Percentiles rank a stretch among this genome's conserved stretches.
These are phyloP conservation scores for Drosophila sproati DNA, from an alignment of 1,140 invertebrate genomes.

Conservation along the genomic window DNA sequence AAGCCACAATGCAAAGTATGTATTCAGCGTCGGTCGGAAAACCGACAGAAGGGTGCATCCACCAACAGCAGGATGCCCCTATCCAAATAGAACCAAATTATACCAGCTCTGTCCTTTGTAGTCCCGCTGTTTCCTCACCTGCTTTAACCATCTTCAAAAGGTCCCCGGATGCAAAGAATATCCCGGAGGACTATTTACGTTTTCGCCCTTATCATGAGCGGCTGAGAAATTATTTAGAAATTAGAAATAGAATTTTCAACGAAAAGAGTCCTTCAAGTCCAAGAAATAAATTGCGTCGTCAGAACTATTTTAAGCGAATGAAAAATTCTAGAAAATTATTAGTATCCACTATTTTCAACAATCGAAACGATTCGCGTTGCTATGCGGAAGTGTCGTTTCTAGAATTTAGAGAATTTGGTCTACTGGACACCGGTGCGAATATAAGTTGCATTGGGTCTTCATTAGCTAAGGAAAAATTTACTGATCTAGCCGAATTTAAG, in stretches of 20 bases:
- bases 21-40: neutral
- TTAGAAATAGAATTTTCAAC: neutral
- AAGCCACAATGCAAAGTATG: neutral
- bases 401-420: neutral
- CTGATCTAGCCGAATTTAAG: neutral
- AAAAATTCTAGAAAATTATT: neutral
- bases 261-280: neutral
- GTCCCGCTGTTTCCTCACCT: no score
- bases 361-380: neutral
- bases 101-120: no score
- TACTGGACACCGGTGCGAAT: neutral
- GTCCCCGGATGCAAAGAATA: neutral
- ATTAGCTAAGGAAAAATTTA: no score
- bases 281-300: neutral
- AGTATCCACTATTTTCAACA: neutral
- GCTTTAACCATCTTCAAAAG: neutral
- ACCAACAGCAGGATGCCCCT: conserved; percentile 1
- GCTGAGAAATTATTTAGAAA: conserved; percentile 1
- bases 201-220: neutral
- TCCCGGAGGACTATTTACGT: neutral
- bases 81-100: no score
- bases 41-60: neutral
- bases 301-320: conserved; percentile 1
- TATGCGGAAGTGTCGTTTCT: neutral
- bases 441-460: neutral